phyloP scores from a whole-genome alignment of 2,797 vertebrate species.

The Urophycis tenuis region DNA sequence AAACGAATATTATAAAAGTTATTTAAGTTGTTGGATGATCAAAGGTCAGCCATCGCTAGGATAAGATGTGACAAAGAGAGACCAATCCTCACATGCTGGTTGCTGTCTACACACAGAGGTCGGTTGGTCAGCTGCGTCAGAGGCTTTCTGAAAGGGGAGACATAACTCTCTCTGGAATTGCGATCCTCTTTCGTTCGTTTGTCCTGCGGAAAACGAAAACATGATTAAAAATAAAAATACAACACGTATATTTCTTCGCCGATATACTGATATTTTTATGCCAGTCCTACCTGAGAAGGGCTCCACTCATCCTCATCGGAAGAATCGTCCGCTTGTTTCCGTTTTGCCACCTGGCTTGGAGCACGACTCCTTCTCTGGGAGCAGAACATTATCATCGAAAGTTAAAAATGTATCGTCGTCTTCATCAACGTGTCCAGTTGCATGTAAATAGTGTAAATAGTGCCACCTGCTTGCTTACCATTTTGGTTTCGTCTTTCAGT shows the following conservation, averaged over 20 bases:
- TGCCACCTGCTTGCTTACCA: background rate
- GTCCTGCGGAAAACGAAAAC: slow-evolving; percentile 58
- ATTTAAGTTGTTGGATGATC: background rate
- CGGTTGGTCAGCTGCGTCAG: slow-evolving; percentile 72
- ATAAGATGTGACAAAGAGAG: background rate
- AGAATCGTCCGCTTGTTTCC: slow-evolving; percentile 67
- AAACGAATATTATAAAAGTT: slow-evolving; percentile 42
- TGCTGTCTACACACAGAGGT: slow-evolving; percentile 73
- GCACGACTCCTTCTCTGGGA: slow-evolving; percentile 87
- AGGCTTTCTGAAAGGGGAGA: slow-evolving; percentile 81
- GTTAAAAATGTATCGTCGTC: background rate
- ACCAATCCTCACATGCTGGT: slow-evolving; percentile 77
- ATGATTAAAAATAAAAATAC: background rate
- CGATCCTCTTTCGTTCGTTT: slow-evolving; percentile 65
- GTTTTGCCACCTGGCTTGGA: slow-evolving; percentile 88
- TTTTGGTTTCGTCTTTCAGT: background rate
- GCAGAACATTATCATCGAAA: too few species aligned
- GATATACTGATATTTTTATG: background rate
- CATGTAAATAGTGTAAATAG: background rate
- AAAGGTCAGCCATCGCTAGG: background rate
- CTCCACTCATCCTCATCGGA: slow-evolving; percentile 74
- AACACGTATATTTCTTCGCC: background rate
- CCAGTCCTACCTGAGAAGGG: slow-evolving; percentile 55
- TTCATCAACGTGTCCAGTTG: background rate
- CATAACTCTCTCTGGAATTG: slow-evolving; percentile 58